Evolutionary conservation across 2,888 invertebrate species (phyloP).

Genomic region (Heliconius hortense): DNA sequence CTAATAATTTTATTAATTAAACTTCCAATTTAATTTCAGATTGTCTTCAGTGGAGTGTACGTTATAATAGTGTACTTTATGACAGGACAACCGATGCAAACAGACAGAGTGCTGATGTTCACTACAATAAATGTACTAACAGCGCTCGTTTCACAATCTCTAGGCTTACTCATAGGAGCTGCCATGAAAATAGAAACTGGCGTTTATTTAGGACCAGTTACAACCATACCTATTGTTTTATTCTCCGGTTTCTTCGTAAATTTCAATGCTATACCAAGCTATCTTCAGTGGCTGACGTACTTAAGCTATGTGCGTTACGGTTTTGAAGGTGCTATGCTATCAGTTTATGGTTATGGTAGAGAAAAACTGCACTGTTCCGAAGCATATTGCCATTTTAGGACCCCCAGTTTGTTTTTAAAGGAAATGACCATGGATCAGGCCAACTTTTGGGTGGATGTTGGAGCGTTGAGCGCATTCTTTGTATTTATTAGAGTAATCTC

Average conservation of each 20-base stretch:
- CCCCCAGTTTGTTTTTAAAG: constrained; percentile 90
- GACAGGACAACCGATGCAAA: constrained; percentile 96
- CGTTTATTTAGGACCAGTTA: constrained; percentile 91
- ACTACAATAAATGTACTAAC: constrained; percentile 88
- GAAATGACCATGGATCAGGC: constrained; percentile 92
- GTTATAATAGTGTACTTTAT: constrained; percentile 96
- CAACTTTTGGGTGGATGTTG: constrained; percentile 91
- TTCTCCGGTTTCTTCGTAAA: constrained; percentile 98
- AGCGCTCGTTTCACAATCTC: constrained; percentile 94
- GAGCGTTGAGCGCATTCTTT: constrained; percentile 90
- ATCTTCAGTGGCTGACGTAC: constrained; percentile 94
- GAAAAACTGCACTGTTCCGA: constrained; percentile 91
- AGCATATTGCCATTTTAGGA: constrained; percentile 91
- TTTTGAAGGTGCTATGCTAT: constrained; percentile 95
- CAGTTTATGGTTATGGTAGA: constrained; percentile 94
- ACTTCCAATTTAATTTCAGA: constrained; percentile 72
- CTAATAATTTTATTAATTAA: background rate
- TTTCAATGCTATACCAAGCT: constrained; percentile 93
- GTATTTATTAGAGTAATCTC: constrained; percentile 89
- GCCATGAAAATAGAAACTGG: constrained; percentile 93
- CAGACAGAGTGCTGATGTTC: constrained; percentile 90
- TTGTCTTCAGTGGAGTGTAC: constrained; percentile 92
- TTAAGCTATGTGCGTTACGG: constrained; percentile 94
- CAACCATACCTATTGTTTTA: constrained; percentile 94
- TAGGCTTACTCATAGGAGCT: constrained; percentile 95